phyloP scores from a whole-genome alignment of 2,888 invertebrate genomes.

The Dynastes tityus region DNA sequence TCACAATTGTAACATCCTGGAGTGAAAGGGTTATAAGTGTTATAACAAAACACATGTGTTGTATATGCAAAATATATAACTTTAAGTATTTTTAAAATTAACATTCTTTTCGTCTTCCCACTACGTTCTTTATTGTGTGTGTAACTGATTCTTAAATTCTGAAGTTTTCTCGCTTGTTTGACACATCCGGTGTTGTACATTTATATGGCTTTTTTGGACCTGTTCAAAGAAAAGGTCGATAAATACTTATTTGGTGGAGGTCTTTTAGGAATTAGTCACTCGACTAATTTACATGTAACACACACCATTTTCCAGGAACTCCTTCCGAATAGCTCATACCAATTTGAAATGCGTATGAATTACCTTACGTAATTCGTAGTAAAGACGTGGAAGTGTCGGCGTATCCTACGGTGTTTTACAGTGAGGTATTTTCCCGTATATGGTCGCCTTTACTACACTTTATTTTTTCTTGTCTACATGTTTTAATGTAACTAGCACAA shows the following conservation, averaged over 20 bases:
- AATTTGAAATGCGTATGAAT: conserved; percentile 27
- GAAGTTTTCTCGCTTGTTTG: background rate
- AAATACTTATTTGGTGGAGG: conserved; percentile 37
- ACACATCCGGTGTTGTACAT: conserved; percentile 20
- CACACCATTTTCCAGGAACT: conserved; percentile 29
- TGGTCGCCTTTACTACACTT: too few species aligned
- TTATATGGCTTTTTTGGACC: background rate
- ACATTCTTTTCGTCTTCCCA: too few species aligned
- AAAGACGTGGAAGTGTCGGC: background rate
- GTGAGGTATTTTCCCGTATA: too few species aligned
- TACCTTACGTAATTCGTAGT: conserved; percentile 28
- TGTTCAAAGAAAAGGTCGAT: conserved; percentile 19
- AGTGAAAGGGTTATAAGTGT: too few species aligned
- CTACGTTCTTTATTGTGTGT: background rate
- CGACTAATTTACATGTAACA: conserved; percentile 37
- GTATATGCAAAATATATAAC: too few species aligned
- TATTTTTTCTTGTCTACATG: too few species aligned
- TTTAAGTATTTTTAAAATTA: too few species aligned
- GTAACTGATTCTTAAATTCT: background rate
- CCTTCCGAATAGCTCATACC: conserved; percentile 27
- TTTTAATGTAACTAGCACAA: too few species aligned
- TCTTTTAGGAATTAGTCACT: conserved; percentile 20
- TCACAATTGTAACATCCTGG: too few species aligned
- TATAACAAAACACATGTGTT: too few species aligned
- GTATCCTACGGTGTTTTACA: too few species aligned